Base-by-base conservation (phyloP, 2,797 vertebrate genomes). In the Parotocinclus haroldoi region DNA sequence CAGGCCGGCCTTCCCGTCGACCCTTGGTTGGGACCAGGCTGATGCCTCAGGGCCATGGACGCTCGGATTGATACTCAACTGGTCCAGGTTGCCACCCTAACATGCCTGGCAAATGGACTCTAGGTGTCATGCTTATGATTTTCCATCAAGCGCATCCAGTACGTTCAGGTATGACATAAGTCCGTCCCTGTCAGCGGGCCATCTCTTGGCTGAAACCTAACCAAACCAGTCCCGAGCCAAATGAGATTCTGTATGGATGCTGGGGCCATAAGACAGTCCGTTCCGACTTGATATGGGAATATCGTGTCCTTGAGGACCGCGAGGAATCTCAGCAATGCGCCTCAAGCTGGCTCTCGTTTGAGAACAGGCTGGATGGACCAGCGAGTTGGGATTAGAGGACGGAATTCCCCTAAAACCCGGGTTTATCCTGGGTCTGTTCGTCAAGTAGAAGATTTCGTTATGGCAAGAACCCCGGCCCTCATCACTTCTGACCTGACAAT, bases 321-420 rank as follows among this genome's bases (percentile, higher is more conserved):
- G 63, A 68, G 66, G 68, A 66, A 72, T 75, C 75, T 75, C 52
- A 40, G 72, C 76, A 74, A 66, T 74, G 68, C 18, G 27, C 54
- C 42, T 64, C 40, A 49, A 66, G 19, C n/a, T 56, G 48, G 55
- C 38, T 40, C 57, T 62, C 46, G 18, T 48, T 54, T 48, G n/a
- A 56, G 40, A 54, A 54, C 51, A 54, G 51, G 50, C 27, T 19
- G 7, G 62, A 64, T n/a, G 48, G 50, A 19, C 40, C 39, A 64
- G 38, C 45, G 40, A 8, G 40, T 42, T 66, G 40, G 42, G 37
- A 40, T 60, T 49, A 50, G 17, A 61, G 60, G 42, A 38, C n/a
- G 0, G 27, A 53, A 54, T 58, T 58, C 40, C 6, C 27, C 60
- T 59, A 14, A 18, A 38, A 38, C n/a, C n/a, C 46, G 39, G 18